Percentiles rank a stretch among this genome's conserved stretches.
Evolutionary conservation across 2,797 vertebrate species (phyloP).

Genomic region (Buceros bicornis): DNA sequence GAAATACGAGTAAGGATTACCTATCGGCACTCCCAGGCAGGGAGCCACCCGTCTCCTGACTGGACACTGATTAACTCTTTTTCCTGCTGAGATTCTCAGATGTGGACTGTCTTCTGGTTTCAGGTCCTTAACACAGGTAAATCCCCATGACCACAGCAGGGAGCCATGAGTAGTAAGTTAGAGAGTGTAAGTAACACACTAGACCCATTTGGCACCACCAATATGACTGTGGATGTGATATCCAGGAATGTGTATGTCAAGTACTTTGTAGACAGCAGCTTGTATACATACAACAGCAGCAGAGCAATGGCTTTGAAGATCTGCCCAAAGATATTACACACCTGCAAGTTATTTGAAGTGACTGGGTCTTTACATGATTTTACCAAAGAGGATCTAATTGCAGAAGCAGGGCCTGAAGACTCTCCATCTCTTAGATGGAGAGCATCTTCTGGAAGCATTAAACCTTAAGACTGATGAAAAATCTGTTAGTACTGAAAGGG

Average conservation of each 20-base stretch:
- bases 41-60: not conserved
- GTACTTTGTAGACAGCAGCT: not conserved
- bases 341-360: not conserved
- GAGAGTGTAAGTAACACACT: accelerated
- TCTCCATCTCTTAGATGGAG: not conserved
- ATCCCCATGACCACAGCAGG: not conserved
- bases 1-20: not conserved
- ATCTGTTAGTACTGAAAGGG: not conserved
- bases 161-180: not conserved
- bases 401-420: not conserved
- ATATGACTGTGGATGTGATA: not conserved
- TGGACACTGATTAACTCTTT: not conserved
- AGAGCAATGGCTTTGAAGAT: not conserved
- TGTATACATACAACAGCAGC: not conserved
- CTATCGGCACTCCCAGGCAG: not conserved
- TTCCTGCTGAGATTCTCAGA: not conserved
- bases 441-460: not conserved
- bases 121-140: not conserved
- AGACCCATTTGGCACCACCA: not conserved
- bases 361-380: not conserved
- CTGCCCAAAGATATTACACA: not conserved
- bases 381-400: not conserved
- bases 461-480: conserved; percentile 1
- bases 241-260: not conserved
- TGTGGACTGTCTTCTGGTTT: not conserved